phyloP scores from a whole-genome alignment of 2,113 vertebrate genomes.

The Otolemur garnettii region DNA sequence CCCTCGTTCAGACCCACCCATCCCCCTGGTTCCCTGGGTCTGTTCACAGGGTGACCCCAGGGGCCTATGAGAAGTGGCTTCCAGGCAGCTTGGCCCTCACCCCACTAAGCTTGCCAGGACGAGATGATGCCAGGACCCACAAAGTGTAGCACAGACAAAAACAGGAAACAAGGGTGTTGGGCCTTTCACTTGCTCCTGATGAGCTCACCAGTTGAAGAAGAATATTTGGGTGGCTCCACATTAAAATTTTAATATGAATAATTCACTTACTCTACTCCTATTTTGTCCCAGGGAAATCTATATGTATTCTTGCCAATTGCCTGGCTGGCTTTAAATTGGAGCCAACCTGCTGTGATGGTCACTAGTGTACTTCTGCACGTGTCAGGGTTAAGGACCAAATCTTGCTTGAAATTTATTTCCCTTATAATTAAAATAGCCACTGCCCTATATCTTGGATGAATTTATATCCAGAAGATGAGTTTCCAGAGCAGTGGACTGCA shows the following conservation, averaged over 20 bases:
- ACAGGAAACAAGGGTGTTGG: background rate
- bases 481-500: fast-evolving
- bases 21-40: too few species aligned
- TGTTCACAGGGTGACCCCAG: too few species aligned
- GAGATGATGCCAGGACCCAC: too few species aligned
- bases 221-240: background rate
- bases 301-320: background rate
- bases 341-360: background rate
- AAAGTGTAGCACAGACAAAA: too few species aligned
- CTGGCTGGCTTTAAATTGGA: background rate
- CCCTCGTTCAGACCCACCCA: too few species aligned
- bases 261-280: background rate
- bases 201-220: background rate
- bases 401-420: background rate
- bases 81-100: too few species aligned
- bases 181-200: background rate
- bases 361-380: fast-evolving
- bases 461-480: background rate
- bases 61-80: too few species aligned
- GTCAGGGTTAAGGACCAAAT: fast-evolving
- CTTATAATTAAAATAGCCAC: background rate
- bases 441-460: background rate
- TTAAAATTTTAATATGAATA: background rate
- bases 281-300: background rate
- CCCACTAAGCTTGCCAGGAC: too few species aligned